A percentile compares a stretch with the other conserved stretches of the same genome.
Evolutionary conservation across 1,140 invertebrate genomes (phyloP).

Genomic region (Eufriesea mexicana): DNA sequence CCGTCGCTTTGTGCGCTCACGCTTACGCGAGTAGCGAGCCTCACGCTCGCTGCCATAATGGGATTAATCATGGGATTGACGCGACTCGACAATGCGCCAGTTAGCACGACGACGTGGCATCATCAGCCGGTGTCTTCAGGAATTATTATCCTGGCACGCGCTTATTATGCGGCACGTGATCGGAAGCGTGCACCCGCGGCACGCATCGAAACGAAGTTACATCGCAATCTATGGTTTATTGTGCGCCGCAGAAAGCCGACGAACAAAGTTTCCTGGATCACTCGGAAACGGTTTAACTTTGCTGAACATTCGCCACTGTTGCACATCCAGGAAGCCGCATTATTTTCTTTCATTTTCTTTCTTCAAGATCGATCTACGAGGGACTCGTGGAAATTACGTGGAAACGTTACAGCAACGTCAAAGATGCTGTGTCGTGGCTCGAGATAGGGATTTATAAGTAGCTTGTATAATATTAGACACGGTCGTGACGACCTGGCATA

Average conservation of each 20-base stretch:
- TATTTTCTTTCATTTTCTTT: no score
- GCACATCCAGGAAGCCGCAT: background rate
- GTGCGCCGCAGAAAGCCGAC: constrained; percentile 26
- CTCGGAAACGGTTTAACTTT: constrained; percentile 13
- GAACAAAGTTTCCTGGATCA: background rate
- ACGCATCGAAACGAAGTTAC: constrained; percentile 61
- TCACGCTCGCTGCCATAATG: constrained; percentile 40
- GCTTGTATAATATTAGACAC: background rate
- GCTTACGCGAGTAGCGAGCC: background rate
- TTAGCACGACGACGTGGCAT: constrained; percentile 44
- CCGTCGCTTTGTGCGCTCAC: background rate
- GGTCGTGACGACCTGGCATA: constrained; percentile 14
- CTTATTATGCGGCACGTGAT: constrained; percentile 68
- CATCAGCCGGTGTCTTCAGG: constrained; percentile 59
- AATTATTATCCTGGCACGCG: constrained; percentile 65
- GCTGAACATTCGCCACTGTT: background rate
- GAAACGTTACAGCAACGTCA: no score
- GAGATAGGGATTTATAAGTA: background rate
- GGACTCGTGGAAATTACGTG: background rate
- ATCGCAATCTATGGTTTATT: constrained; percentile 64
- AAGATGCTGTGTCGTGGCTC: background rate
- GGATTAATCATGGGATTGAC: constrained; percentile 48
- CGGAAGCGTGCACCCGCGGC: constrained; percentile 51
- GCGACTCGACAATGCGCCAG: constrained; percentile 48
- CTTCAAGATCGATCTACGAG: background rate